Evolutionary conservation across 2,113 vertebrate species (phyloP).

Genomic region (Charadrius vociferus): DNA sequence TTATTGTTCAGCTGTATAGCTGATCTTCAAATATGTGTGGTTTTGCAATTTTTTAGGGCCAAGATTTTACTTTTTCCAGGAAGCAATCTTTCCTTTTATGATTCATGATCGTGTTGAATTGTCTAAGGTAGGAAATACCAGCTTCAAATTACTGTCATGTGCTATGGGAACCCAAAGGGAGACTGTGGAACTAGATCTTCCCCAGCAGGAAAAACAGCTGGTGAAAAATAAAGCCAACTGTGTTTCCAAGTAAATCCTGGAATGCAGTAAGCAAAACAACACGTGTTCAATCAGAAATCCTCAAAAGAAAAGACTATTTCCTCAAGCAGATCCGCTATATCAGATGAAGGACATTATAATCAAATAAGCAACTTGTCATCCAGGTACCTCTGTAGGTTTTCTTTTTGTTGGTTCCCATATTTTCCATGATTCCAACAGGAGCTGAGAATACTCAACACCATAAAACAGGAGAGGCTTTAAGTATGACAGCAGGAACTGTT

Average conservation of each 20-base stretch:
- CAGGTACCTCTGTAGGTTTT: neutral
- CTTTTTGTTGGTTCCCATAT: neutral
- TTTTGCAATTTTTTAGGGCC: neutral
- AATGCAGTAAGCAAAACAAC: slow-evolving; percentile 54
- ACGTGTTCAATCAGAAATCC: slow-evolving; percentile 24
- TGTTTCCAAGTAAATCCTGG: slow-evolving; percentile 57
- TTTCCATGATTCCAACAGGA: neutral
- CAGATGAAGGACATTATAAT: neutral
- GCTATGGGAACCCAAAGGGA: slow-evolving; percentile 2
- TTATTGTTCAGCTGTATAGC: neutral
- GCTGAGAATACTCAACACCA: neutral
- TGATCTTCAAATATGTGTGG: neutral
- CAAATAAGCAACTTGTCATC: neutral
- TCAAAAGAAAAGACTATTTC: slow-evolving; percentile 33
- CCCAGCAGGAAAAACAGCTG: slow-evolving; percentile 51
- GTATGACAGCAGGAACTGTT: neutral
- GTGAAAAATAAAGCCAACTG: slow-evolving; percentile 26
- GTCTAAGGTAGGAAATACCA: slow-evolving; percentile 30
- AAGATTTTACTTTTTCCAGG: neutral
- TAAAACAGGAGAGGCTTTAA: neutral
- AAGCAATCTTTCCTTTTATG: neutral
- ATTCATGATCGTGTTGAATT: neutral
- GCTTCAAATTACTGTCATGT: slow-evolving; percentile 10
- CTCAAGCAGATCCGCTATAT: neutral
- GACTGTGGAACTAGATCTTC: neutral